Conservation (phyloP, 2,888 invertebrate species). For the Xestia c-nigrum region DNA sequence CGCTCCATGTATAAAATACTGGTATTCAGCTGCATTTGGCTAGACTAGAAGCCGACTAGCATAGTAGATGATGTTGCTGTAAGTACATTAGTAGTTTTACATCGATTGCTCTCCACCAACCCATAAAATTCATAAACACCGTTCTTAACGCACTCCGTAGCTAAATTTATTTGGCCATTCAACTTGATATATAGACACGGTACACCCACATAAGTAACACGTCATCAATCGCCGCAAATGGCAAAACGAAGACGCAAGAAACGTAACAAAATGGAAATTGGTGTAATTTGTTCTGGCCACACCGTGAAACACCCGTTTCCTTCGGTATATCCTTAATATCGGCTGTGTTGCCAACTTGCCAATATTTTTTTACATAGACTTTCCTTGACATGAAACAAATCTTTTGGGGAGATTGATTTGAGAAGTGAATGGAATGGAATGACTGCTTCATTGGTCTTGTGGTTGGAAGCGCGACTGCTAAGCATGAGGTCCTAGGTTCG, state of each 20-base stretch:
- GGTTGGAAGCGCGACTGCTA: neutral
- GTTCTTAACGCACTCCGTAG: neutral
- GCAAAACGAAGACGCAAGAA: conserved; percentile 69
- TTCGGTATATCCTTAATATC: conserved; percentile 73
- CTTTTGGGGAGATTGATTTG: conserved; percentile 52
- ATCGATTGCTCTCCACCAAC: neutral
- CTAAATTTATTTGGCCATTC: conserved; percentile 49
- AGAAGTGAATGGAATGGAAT: conserved; percentile 1
- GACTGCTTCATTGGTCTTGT: neutral
- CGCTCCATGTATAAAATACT: too few species aligned
- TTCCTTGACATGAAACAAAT: conserved; percentile 49
- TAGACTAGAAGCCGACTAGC: too few species aligned
- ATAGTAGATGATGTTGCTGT: too few species aligned
- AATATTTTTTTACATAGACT: conserved; percentile 61
- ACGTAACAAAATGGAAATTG: conserved; percentile 75
- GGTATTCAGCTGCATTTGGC: too few species aligned
- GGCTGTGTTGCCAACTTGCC: conserved; percentile 55
- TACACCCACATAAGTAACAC: conserved; percentile 65
- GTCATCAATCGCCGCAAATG: conserved; percentile 70
- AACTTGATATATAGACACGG: conserved; percentile 64
- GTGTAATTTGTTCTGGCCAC: conserved; percentile 79
- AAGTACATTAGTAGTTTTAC: neutral
- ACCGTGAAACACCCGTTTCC: conserved; percentile 79
- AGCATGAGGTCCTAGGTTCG: neutral
- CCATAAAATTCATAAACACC: conserved; percentile 22